Evolutionary conservation across 2,888 invertebrate species (phyloP), one percentile per base, ranked within the genome.

Genomic region (Linyphia triangularis): DNA sequence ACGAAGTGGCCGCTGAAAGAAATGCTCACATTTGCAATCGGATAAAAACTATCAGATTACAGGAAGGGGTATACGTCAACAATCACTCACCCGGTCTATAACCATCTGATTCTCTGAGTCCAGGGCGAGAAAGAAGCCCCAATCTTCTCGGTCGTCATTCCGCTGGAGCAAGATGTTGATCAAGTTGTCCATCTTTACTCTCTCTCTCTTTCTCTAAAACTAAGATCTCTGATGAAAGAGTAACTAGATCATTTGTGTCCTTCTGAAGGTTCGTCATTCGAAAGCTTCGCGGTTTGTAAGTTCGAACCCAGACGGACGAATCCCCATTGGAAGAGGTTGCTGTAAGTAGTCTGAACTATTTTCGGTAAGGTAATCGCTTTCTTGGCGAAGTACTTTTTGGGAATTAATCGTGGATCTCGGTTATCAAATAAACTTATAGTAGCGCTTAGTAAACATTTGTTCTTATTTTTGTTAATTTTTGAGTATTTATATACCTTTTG

Each of bases 141-240:
- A 89, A 24, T 83, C 78, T 16, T 79, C 70, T 2, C 51, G 16
- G 22, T 61, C 79, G 28, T 89, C 84, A 26, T 83, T 89, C 26
- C 84, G 33, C 43, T 89, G 89, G n/a, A 89, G 61, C 2, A 89
- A 43, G 61, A 89, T 89, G 59, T 84, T 89, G 24, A 85, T 22
- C 37, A 89, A 73, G n/a, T 89, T 84, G 16, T 84, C 89, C 89
- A 85, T 89, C 3, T 40, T 67, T 40, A 13, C 43, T 26, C n/a
- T 67, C 37, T 22, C 24, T 30, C 61, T 61, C 2, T 51, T 51
- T 5, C n/a, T 51, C 51, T 16, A 16, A n/a, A n/a, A 51, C 13
- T n/a, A 51, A 16, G 51, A 16, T 51, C 0, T 51, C 13, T 26
- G 30, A 33, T 2, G 70, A 26, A 37, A 3, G 59, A 59, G 59